Base-by-base conservation (phyloP, 2,888 invertebrate genomes). In the Sinohyriopsis cumingii region DNA sequence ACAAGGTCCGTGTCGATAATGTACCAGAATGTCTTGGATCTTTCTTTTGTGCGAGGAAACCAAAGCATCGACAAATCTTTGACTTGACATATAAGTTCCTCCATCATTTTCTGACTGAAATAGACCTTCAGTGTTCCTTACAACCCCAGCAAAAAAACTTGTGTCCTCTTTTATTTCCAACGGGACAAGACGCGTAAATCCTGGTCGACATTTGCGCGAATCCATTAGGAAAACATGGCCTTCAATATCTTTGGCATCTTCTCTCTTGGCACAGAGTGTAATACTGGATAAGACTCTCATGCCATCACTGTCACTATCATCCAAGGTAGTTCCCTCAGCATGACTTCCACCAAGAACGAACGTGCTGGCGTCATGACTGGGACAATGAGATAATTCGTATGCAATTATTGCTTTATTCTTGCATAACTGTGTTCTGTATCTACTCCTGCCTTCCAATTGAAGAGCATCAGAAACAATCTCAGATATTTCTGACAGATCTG, bases 301-400 rank as follows among this genome's bases (percentile, higher is more conserved):
- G 19, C 62, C 55, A 24, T 69, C 69, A 25, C 59, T 62, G 24
- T 69, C 69, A 56, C 69, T 69, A 7, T n/a, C 55, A 56, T 60
- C 18, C 15, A 65, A 65, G 18, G n/a, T 20, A 6, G 69, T 69
- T 9, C 69, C 69, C 57, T 69, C 69, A 20, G 69, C 65, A 60
- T 28, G 7, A 55, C 65, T 65, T 18, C 69, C 69, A n/a, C 69
- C 60, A 22, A 53, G 25, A 53, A 60, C 45, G 12, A 45, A 45
- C 9, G 45, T 45, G 45, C 12, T 12, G 45, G 45, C 45, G 12
- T 45, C 45, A 45, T 45, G 2, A 45, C 45, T 45, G 45, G 45
- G 45, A 12, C 45, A 45, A 45, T 45, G 45, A 45, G 45, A 9
- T 45, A 45, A 45, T 45, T 45, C 45, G 4, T 45, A 45, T 0